Percentiles rank a stretch among this genome's conserved stretches.
phyloP scores from a whole-genome alignment of 1,140 invertebrate species.

The Drosophila serrata region DNA sequence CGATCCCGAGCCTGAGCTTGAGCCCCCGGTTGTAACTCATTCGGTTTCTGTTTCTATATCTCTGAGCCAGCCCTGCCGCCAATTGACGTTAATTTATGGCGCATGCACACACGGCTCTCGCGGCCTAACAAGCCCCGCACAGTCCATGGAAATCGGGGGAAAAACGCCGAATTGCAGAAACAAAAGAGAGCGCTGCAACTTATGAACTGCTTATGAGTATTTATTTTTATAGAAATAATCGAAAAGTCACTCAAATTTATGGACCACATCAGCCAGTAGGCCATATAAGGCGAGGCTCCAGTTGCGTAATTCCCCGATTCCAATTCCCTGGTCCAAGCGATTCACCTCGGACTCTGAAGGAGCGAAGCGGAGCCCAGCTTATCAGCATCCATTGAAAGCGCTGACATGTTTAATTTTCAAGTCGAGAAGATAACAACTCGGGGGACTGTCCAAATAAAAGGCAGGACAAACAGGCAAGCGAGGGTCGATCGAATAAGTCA shows the following conservation, averaged over 20 bases:
- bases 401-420: constrained; percentile 80
- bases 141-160: constrained; percentile 36
- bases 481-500: constrained; percentile 11
- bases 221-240: constrained; percentile 82
- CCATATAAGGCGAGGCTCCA: constrained; percentile 42
- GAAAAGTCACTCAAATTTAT: constrained; percentile 77
- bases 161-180: constrained; percentile 25
- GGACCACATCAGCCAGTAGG: constrained; percentile 49
- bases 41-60: constrained; percentile 32
- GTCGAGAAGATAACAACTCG: constrained; percentile 52
- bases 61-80: constrained; percentile 48
- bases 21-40: constrained; percentile 19
- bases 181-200: constrained; percentile 67
- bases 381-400: constrained; percentile 67
- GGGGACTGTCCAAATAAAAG: constrained; percentile 44
- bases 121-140: constrained; percentile 52
- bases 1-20: neutral
- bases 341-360: neutral
- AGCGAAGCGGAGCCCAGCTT: constrained; percentile 25
- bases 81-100: constrained; percentile 83
- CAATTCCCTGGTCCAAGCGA: neutral
- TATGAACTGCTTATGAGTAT: constrained; percentile 82
- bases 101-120: constrained; percentile 59
- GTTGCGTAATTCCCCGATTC: constrained; percentile 44
- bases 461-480: constrained; percentile 25